Percentiles rank a stretch among this genome's conserved stretches.
Evolutionary conservation across 2,888 invertebrate species (phyloP).

Genomic region (Heliconius aoede): DNA sequence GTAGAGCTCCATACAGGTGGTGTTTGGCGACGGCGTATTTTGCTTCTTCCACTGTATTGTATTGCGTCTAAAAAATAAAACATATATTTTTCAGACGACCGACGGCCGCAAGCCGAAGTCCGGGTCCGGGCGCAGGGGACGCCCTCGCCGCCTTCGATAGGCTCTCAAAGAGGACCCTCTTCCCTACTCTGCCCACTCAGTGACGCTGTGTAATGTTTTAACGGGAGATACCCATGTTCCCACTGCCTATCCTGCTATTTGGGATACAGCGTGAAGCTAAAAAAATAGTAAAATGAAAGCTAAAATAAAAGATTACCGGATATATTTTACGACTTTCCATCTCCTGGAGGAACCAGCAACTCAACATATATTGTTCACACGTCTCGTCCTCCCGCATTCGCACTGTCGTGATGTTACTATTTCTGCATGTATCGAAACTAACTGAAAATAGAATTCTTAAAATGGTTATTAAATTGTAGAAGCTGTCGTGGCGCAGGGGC

Average conservation of each 20-base stretch:
- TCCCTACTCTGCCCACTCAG: too few species aligned
- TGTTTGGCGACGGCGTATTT: constrained; percentile 61
- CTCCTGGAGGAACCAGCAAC: constrained; percentile 77
- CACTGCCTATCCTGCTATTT: too few species aligned
- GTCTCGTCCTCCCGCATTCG: constrained; percentile 62
- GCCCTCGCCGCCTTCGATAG: too few species aligned
- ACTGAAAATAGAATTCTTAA: constrained; percentile 57
- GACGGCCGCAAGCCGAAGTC: too few species aligned
- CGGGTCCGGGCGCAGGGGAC: too few species aligned
- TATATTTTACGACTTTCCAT: constrained; percentile 67
- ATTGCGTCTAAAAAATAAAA: constrained; percentile 56
- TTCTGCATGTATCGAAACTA: constrained; percentile 68
- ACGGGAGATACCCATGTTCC: too few species aligned
- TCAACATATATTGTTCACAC: constrained; percentile 72
- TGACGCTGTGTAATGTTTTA: too few species aligned
- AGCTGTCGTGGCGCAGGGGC: neutral
- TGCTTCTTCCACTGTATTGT: constrained; percentile 65
- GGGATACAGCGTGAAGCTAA: too few species aligned
- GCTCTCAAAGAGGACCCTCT: too few species aligned
- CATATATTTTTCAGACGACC: too few species aligned
- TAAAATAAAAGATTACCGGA: constrained; percentile 54
- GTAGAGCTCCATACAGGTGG: constrained; percentile 80
- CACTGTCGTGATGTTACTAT: constrained; percentile 60
- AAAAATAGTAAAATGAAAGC: constrained; percentile 1
- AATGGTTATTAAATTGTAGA: neutral